Base-by-base conservation (phyloP, 2,888 invertebrate genomes). In the Acanthosoma haemorrhoidale region DNA sequence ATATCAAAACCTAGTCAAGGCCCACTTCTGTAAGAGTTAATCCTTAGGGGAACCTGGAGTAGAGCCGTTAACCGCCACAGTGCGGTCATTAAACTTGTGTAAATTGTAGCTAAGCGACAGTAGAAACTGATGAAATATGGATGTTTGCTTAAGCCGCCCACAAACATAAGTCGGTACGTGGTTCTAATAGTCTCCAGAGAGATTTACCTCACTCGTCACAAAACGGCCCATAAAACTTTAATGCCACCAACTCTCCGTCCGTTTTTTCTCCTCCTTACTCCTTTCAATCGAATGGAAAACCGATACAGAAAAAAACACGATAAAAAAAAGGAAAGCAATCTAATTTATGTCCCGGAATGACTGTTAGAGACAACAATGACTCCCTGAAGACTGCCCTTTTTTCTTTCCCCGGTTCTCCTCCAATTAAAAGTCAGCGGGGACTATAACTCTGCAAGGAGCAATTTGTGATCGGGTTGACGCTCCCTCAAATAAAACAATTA, bases 401-500 rank as follows among this genome's bases (percentile, higher is more conserved):
- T n/a, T n/a, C n/a, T n/a, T 61, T 31, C 34, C 61, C 25, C 25
- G 2, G 2, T n/a, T 4, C 15, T 36, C 36, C 36, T 36, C 61
- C 61, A 61, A 61, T 61, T 61, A 61, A 61, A 61, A 61, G 61
- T 61, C 61, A 61, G 32, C 13, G 21, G 61, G 61, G 16, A 4
- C 61, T 38, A 61, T 61, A 61, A 61, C 61, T 61, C 61, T 61
- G 32, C 36, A 32, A 59, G 59, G 18, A n/a, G 51, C 51, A 51
- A 51, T 51, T 51, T 51, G 51, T 51, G 51, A 51, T 51, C 51
- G 51, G 51, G 29, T 51, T 25, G 51, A 21, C 51, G 51, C 51
- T 51, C 29, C 51, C 51, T 51, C 51, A 51, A 68, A 71, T 71
- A 71, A 71, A 71, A 71, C 71, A 71, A 68, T 71, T 71, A 71